phyloP scores from a whole-genome alignment of 2,113 vertebrate species.

The Malurus alboscapulatus region DNA sequence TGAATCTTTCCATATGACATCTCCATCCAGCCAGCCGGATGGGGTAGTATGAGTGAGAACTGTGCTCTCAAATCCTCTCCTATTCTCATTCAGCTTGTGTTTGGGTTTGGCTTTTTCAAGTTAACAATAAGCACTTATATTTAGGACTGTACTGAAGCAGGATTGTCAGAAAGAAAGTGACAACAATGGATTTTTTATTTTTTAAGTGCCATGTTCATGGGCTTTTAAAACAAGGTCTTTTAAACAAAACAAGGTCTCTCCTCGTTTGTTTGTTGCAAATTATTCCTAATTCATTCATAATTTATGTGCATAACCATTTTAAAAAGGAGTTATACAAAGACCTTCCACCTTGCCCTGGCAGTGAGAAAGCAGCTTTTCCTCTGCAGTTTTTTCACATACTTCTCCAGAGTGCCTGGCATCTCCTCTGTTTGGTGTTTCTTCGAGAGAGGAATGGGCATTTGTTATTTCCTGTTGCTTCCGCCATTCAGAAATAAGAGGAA shows the following conservation, averaged over 20 bases:
- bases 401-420: not conserved
- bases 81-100: not conserved
- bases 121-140: not conserved
- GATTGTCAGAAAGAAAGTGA: not conserved
- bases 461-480: not conserved
- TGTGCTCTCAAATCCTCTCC: not conserved
- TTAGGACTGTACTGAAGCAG: not conserved
- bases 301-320: not conserved
- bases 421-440: fast-evolving
- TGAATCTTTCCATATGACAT: not conserved
- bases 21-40: not conserved
- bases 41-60: not conserved
- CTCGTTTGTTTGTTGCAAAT: not conserved
- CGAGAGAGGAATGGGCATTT: fast-evolving
- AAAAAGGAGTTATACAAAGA: not conserved
- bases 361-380: not conserved
- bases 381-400: not conserved
- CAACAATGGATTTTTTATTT: not conserved
- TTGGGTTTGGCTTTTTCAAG: not conserved
- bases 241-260: not conserved
- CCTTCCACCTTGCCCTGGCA: not conserved
- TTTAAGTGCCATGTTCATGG: not conserved
- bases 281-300: not conserved
- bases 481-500: not conserved
- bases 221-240: not conserved